phyloP scores from a whole-genome alignment of 1,140 invertebrate genomes.

The Apis dorsata region DNA sequence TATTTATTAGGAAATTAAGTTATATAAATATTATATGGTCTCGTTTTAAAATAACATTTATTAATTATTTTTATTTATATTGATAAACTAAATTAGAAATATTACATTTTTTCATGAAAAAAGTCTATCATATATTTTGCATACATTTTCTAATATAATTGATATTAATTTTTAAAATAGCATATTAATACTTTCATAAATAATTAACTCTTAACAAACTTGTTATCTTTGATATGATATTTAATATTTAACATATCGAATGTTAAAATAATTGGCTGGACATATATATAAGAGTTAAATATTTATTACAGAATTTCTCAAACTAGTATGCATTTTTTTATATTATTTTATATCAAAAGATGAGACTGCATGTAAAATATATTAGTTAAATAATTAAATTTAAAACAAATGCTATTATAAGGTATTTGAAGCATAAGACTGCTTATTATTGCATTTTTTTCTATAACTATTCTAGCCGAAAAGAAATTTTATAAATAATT shows the following conservation, averaged over 20 bases:
- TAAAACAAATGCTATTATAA: not conserved
- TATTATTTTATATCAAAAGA: not conserved
- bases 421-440: slow-evolving; percentile 42
- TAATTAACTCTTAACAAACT: not conserved
- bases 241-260: too few relatives aligned
- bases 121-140: not conserved
- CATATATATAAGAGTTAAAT: too few relatives aligned
- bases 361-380: slow-evolving; percentile 16
- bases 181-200: not conserved
- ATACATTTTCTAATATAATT: not conserved
- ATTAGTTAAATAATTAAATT: not conserved
- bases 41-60: not conserved
- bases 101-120: not conserved
- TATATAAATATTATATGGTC: not conserved
- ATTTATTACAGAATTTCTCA: not conserved
- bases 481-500: not conserved
- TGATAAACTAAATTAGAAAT: not conserved
- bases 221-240: too few relatives aligned
- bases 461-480: slow-evolving; percentile 12
- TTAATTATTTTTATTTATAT: not conserved
- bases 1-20: not conserved
- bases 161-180: not conserved
- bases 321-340: not conserved
- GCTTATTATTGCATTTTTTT: slow-evolving; percentile 44
- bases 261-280: too few relatives aligned